Evolutionary conservation across 2,888 invertebrate species (phyloP), one percentile per base, ranked within the genome.

Genomic region (Melieria omissa): DNA sequence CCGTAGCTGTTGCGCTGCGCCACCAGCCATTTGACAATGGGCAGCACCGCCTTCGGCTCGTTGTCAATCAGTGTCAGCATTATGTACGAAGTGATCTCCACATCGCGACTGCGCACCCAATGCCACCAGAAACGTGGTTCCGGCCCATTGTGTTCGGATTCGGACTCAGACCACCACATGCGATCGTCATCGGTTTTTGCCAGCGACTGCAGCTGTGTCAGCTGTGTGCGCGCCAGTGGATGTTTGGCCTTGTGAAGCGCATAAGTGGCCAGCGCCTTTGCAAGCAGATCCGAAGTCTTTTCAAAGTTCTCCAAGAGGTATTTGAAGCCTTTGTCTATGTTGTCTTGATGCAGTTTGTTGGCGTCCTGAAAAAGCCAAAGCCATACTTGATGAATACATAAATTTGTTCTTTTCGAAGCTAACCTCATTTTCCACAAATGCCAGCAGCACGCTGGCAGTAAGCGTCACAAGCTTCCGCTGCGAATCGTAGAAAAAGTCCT

Each of bases 141-240:
- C 3, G 14, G 0, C 0, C 46, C 4, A 12, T 83, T 81, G 57
- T 88, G 81, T n/a, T 52, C 52, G 4, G 54, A 4, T 0, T 87
- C 83, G 58, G 91, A 91, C 96, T 87, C 83, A 57, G 91, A 91
- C 97, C 97, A 97, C 92, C 95, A 95, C 79, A 92, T 92, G 80
- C 90, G 89, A 68, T 92, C 93, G 1, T 80, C 89, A 68, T 89
- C 88, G 16, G 89, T 85, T 75, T 89, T 87, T 72, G 88, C 88
- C 77, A 92, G 90, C 1, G 93, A 91, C 5, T 89, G 88, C 0
- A 84, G 73, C 4, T 77, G 57, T 0, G 75, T 72, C 5, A 83
- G 75, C 9, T 79, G 77, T 63, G 81, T 79, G 55, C 91, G 89
- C 72, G 92, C 92, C 29, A 90, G 89, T 0, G 92, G 89, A 83